Conservation (phyloP, 37 sponge, comb jelly and placozoan genomes). For the Aplysina aerophoba region DNA sequence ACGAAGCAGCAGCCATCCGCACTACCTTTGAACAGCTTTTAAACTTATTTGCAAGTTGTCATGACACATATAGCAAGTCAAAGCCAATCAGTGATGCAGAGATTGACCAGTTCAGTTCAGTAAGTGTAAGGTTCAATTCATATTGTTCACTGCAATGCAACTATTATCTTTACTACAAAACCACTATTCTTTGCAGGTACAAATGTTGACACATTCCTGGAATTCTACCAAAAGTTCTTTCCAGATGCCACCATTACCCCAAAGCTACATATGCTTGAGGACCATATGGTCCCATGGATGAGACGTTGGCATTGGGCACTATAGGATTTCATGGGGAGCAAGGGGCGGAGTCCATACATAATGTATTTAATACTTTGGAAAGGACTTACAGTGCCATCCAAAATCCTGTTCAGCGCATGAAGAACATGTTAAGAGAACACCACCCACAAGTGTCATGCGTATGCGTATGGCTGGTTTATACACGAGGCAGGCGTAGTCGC, state of each 20-base stretch:
- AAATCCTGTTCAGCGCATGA: background rate
- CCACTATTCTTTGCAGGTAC: conserved; percentile 10
- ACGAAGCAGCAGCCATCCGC: too few species aligned
- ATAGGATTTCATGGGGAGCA: conserved; percentile 60
- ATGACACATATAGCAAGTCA: background rate
- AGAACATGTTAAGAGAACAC: background rate
- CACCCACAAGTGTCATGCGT: too few species aligned
- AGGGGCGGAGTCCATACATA: conserved; percentile 53
- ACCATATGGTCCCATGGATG: conserved; percentile 48
- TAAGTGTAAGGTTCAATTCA: too few species aligned
- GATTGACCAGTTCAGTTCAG: too few species aligned
- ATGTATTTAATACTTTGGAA: conserved; percentile 18
- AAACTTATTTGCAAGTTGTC: background rate
- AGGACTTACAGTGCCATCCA: background rate
- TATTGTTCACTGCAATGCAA: too few species aligned
- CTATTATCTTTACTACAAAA: background rate
- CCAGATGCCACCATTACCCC: conserved; percentile 28
- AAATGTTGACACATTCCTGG: conserved; percentile 29
- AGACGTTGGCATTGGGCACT: conserved; percentile 23
- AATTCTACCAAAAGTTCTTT: background rate
- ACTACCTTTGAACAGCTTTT: background rate
- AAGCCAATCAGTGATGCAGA: too few species aligned
- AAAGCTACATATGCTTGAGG: conserved; percentile 53
- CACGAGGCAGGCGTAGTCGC: too few species aligned
- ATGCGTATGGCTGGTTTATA: too few species aligned